Evolutionary conservation across 2,888 invertebrate species (phyloP).

Genomic region (Ormia ochracea): DNA sequence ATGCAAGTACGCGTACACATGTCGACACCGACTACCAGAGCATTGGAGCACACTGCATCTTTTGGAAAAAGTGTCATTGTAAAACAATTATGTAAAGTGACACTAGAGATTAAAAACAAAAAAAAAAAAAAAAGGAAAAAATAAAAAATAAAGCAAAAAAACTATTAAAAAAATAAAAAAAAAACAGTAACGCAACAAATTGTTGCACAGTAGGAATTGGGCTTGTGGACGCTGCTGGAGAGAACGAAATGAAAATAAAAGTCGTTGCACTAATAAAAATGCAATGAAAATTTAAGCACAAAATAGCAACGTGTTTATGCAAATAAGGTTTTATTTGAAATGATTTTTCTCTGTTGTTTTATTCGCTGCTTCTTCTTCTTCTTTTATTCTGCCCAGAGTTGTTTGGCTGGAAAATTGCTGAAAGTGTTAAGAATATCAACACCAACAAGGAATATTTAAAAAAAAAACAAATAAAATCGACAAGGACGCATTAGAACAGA

Average conservation of each 20-base stretch:
- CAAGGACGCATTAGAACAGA: not conserved
- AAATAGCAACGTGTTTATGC: constrained; percentile 52
- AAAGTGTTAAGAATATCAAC: constrained; percentile 27
- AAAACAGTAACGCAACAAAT: constrained; percentile 3
- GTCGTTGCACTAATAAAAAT: constrained; percentile 32
- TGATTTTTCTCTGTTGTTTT: not conserved
- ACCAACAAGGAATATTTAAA: not conserved
- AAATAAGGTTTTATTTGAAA: constrained; percentile 28
- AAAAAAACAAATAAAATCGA: not conserved
- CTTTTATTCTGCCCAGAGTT: constrained; percentile 41
- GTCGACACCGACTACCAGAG: constrained; percentile 4
- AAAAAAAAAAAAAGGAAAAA: constrained; percentile 4
- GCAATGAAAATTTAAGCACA: constrained; percentile 24
- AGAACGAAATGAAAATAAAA: constrained; percentile 14
- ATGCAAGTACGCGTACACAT: too few relatives aligned
- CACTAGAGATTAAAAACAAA: constrained; percentile 45
- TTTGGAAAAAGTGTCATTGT: constrained; percentile 55
- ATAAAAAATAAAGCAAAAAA: not conserved
- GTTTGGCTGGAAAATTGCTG: constrained; percentile 37
- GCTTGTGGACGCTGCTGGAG: not conserved
- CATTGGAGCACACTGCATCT: constrained; percentile 22
- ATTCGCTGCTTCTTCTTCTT: not conserved
- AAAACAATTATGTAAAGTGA: constrained; percentile 59
- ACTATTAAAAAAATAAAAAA: not conserved
- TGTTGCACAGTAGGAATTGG: not conserved